phyloP scores from a whole-genome alignment of 2,113 vertebrate species.

The Atlantisia rogersi region DNA sequence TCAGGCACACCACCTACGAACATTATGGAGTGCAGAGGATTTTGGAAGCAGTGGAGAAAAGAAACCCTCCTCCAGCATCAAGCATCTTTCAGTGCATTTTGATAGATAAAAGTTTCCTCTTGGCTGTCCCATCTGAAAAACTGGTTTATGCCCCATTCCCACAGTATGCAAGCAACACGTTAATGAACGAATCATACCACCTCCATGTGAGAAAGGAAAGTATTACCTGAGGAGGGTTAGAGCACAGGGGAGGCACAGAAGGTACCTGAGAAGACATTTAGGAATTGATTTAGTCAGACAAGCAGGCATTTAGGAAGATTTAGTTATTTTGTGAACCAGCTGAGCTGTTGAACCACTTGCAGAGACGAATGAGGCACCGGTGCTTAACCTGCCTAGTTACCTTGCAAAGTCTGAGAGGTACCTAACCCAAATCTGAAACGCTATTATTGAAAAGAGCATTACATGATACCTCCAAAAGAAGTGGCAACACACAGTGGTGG shows the following conservation, averaged over 20 bases:
- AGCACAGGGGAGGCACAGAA: background rate
- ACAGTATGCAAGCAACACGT: fast-evolving
- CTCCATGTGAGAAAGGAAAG: background rate
- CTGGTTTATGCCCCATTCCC: background rate
- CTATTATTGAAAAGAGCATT: background rate
- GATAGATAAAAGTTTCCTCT: background rate
- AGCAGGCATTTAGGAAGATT: background rate
- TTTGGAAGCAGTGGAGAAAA: background rate
- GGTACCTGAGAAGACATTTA: background rate
- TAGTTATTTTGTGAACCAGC: background rate
- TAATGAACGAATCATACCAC: background rate
- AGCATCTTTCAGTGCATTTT: background rate
- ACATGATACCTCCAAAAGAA: background rate
- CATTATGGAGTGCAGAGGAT: background rate
- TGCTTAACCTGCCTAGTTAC: background rate
- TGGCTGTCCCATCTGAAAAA: background rate
- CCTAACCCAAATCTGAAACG: background rate
- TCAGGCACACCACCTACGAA: background rate
- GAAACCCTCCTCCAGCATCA: background rate
- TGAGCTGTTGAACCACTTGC: background rate
- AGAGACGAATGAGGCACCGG: background rate
- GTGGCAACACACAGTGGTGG: background rate
- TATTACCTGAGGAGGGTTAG: background rate
- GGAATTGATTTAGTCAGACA: background rate
- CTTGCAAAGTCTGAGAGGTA: background rate